phyloP scores from a whole-genome alignment of 1,140 invertebrate genomes.

The Nephila pilipes region DNA sequence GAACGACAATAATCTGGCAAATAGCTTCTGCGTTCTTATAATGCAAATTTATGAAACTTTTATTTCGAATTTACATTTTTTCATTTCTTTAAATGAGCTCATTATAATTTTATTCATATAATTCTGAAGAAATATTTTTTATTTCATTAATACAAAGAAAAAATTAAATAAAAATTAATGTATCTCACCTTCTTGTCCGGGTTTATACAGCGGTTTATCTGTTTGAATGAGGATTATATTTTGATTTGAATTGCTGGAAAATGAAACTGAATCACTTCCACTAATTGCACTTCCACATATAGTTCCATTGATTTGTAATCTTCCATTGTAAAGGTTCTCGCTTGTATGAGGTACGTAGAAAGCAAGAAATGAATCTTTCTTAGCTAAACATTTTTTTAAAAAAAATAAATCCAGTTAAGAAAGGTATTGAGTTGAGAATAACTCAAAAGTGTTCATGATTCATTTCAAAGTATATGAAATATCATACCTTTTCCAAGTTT shows the following conservation, averaged over 20 bases:
- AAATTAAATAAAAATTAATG: too few relatives aligned
- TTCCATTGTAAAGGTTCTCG: constrained; percentile 82
- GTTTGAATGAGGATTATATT: constrained; percentile 81
- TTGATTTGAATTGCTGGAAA: constrained; percentile 81
- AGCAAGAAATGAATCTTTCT: constrained; percentile 80
- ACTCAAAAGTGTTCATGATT: neutral
- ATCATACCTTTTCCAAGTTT: neutral
- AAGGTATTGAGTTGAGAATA: neutral
- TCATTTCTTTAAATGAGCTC: too few relatives aligned
- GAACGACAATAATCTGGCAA: too few relatives aligned
- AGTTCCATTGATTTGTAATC: constrained; percentile 83
- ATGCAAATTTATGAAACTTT: too few relatives aligned
- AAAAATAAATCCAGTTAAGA: neutral
- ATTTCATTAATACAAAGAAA: too few relatives aligned
- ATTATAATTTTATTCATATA: too few relatives aligned
- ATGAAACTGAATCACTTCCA: constrained; percentile 80
- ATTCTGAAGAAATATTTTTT: too few relatives aligned
- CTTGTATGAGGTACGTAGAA: constrained; percentile 80
- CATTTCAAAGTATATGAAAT: neutral
- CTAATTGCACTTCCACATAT: constrained; percentile 82
- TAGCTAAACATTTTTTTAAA: constrained; percentile 78
- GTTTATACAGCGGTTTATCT: constrained; percentile 85
- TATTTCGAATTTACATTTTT: too few relatives aligned
- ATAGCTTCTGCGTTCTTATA: too few relatives aligned
- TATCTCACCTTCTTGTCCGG: constrained; percentile 82